phyloP scores from a whole-genome alignment of 2,113 vertebrate genomes.

The Sander lucioperca region DNA sequence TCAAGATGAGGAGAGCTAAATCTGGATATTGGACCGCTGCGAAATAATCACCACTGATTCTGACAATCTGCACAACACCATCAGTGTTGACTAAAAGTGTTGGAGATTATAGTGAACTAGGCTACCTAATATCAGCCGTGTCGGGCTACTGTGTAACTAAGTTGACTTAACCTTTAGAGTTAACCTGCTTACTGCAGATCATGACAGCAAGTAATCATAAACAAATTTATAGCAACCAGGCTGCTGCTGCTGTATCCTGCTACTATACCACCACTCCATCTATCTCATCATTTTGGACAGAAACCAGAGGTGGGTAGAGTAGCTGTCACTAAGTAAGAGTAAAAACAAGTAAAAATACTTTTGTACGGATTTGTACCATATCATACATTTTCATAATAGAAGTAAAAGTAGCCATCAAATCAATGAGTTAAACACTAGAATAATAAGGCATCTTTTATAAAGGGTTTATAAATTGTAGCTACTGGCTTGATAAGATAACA shows the following conservation, averaged over 20 bases:
- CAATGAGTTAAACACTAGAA: background rate
- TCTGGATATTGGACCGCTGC: slow-evolving; percentile 40
- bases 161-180: slow-evolving; percentile 37
- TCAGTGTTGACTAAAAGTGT: slow-evolving; percentile 63
- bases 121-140: slow-evolving; percentile 44
- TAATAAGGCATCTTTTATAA: background rate
- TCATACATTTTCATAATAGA: no score
- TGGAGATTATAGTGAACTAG: slow-evolving; percentile 44
- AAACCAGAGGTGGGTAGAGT: no score
- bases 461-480: background rate
- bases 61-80: slow-evolving; percentile 32
- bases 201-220: slow-evolving; percentile 14
- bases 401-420: background rate
- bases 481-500: background rate
- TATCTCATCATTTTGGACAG: no score
- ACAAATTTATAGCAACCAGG: background rate
- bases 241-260: background rate
- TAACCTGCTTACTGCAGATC: slow-evolving; percentile 6
- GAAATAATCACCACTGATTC: slow-evolving; percentile 45
- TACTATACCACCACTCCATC: background rate
- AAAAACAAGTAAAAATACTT: no score
- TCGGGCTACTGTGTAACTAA: slow-evolving; percentile 38
- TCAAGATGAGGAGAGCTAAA: slow-evolving; percentile 43
- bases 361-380: no score
- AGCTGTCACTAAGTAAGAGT: no score